Evolutionary conservation across 1,140 invertebrate species (phyloP).

Genomic region (Heliconius nattereri): DNA sequence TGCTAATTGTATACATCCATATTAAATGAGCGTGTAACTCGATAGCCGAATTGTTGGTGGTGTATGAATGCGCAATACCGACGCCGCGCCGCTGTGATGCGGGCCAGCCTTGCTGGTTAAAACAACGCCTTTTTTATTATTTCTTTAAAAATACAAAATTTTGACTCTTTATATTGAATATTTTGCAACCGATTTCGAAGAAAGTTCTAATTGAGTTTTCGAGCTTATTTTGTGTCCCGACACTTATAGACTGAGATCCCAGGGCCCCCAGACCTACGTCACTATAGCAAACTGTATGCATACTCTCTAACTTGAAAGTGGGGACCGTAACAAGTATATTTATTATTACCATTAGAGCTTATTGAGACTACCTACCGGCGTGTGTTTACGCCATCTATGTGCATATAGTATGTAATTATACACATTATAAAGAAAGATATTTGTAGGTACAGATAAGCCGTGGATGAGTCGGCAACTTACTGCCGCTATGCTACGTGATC

Average conservation of each 20-base stretch:
- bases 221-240: too few species aligned
- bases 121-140: neutral
- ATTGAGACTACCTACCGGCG: too few species aligned
- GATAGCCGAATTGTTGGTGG: neutral
- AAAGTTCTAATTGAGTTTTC: neutral
- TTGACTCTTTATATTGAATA: too few species aligned
- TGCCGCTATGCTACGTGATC: constrained; percentile 14
- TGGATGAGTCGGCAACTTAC: constrained; percentile 26
- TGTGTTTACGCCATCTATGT: neutral
- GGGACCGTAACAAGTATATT: too few species aligned
- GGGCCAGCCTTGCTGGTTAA: neutral
- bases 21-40: constrained; percentile 1
- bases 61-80: neutral
- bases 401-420: neutral
- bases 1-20: neutral
- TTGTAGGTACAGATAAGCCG: constrained; percentile 17
- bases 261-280: too few species aligned
- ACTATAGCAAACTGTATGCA: too few species aligned
- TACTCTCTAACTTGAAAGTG: too few species aligned
- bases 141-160: too few species aligned
- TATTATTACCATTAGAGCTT: too few species aligned
- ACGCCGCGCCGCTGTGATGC: neutral
- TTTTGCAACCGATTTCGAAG: too few species aligned
- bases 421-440: neutral
- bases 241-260: too few species aligned